Base-by-base conservation (phyloP, 2,113 vertebrate genomes). In the Tricholaema leucomelas region DNA sequence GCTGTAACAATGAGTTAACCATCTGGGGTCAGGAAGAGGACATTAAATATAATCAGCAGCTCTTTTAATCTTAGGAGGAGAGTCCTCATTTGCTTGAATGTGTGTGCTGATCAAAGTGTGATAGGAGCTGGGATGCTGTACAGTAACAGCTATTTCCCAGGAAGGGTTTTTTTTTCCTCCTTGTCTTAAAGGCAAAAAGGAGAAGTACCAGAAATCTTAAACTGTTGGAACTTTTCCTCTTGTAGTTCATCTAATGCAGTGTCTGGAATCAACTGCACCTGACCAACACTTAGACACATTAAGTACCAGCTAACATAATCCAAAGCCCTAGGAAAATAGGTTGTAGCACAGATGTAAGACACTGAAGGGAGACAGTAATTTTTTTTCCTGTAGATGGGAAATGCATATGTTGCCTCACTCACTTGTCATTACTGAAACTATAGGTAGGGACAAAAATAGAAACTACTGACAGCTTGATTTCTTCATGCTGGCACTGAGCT, bases 401-500 rank as follows among this genome's bases (percentile, higher is more conserved):
- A 95, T 96, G 93, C 87, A 92, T 96, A 95, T 88, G 92, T 95
- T 95, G 92, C 90, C 94, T 96, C 90, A 91, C 91, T 97, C 90
- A 83, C 91, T 96, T 95, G 93, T 96, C 96, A 95, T 97, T 95
- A 94, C 78, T 78, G 90, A 97, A 97, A 96, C 88, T 91, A 97
- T 95, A 97, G 96, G 97, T 96, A 97, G 96, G 93, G 90, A 95
- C 81, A 63, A 95, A 97, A 98, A 97, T 97, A 97, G 97, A 97
- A 97, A 91, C 94, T 91, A 95, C 96, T 96, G 96, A 97, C 96
- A 96, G 94, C 96, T 97, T 94, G 75, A 94, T 95, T 97, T 97
- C 96, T 92, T 95, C 87, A 90, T 83, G 67, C 84, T 97, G 96
- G 96, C 97, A 97, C 91, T 59, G 87, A 92, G 89, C 94, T 94